These are phyloP conservation scores for Dichetophora obliterata DNA, from an alignment of 2,888 invertebrate species.

Conservation along the genomic window DNA sequence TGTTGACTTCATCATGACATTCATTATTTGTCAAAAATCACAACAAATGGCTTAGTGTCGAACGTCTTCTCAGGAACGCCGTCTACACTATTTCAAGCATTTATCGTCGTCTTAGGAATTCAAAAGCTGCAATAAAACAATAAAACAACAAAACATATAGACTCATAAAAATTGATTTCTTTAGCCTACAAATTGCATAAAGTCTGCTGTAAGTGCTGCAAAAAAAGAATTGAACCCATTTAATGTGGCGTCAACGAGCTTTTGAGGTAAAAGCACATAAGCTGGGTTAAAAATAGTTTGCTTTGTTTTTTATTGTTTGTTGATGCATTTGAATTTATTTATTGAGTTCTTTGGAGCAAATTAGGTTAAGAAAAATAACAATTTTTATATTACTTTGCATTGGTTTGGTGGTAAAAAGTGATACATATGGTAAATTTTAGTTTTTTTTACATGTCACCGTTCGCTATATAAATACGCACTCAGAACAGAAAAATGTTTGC, in stretches of 20 bases:
- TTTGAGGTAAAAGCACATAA: not conserved
- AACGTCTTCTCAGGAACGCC: not conserved
- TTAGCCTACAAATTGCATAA: not conserved
- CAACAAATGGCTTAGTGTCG: not conserved
- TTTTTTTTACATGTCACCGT: too few relatives aligned
- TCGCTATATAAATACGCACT: too few relatives aligned
- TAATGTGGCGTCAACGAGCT: constrained; percentile 2
- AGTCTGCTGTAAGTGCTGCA: not conserved
- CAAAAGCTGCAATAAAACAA: not conserved
- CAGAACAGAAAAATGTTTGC: too few relatives aligned
- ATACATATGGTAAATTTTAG: too few relatives aligned
- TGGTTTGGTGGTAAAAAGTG: too few relatives aligned
- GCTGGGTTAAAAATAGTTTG: too few relatives aligned
- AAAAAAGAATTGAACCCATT: not conserved
- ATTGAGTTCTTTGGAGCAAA: too few relatives aligned
- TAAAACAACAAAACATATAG: not conserved
- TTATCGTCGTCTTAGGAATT: not conserved
- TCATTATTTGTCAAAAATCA: not conserved
- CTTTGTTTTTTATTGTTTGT: too few relatives aligned
- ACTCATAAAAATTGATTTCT: constrained; percentile 5
- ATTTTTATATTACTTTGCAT: too few relatives aligned
- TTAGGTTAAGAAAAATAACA: too few relatives aligned
- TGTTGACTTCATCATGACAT: not conserved
- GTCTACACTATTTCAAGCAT: not conserved
- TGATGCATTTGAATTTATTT: too few relatives aligned